These are phyloP conservation scores for Hoplodrina blanda DNA, from an alignment of 2,888 invertebrate species.

Conservation along the genomic window DNA sequence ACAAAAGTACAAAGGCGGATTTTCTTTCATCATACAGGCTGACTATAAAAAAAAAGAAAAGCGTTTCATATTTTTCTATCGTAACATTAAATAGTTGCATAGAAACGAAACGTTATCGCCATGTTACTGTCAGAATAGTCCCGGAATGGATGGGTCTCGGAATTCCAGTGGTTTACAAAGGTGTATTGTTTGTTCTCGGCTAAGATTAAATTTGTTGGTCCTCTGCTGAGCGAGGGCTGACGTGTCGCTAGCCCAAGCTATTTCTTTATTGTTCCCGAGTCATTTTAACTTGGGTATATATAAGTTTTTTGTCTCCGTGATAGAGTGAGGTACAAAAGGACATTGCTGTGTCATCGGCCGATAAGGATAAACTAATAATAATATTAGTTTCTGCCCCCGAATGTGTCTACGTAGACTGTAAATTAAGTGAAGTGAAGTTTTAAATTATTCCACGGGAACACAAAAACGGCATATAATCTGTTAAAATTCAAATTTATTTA, in stretches of 20 bases:
- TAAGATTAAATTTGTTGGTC: conserved; percentile 66
- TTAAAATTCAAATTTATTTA: too few relatives aligned
- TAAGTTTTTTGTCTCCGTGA: conserved; percentile 32
- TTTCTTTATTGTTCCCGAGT: conserved; percentile 48
- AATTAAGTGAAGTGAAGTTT: too few relatives aligned
- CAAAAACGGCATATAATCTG: too few relatives aligned
- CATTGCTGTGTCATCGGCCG: conserved; percentile 27
- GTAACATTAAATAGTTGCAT: not conserved
- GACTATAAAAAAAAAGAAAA: too few relatives aligned
- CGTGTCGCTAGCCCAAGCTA: conserved; percentile 55
- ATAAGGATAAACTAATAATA: not conserved
- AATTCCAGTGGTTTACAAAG: conserved; percentile 68
- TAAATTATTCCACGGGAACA: too few relatives aligned
- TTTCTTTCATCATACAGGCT: too few relatives aligned
- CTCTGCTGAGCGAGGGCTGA: conserved; percentile 55
- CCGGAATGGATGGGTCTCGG: conserved; percentile 41
- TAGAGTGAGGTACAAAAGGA: conserved; percentile 23
- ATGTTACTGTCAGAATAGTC: conserved; percentile 54
- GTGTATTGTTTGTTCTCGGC: conserved; percentile 68
- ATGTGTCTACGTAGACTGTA: too few relatives aligned
- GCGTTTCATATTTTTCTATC: too few relatives aligned
- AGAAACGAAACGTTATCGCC: conserved; percentile 16
- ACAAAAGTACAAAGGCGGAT: too few relatives aligned
- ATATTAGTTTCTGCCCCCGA: not conserved
- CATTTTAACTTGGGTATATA: conserved; percentile 26